A percentile compares a stretch with the other conserved stretches of the same genome.
Evolutionary conservation across 2,797 vertebrate species (phyloP).

Genomic region (Squalus acanthias): DNA sequence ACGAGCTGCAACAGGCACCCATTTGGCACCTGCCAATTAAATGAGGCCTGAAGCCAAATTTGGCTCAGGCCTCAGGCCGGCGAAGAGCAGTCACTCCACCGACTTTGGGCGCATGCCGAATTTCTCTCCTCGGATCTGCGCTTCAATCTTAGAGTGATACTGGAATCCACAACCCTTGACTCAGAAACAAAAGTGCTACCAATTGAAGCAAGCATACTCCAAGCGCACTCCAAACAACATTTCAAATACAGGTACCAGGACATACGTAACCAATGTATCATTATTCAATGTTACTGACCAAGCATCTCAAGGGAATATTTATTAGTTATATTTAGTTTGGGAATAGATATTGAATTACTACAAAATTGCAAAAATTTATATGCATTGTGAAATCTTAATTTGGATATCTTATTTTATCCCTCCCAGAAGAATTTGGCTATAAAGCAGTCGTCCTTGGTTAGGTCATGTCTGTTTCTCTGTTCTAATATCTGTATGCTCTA

Average conservation of each 20-base stretch:
- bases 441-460: slow-evolving; percentile 18
- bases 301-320: not conserved
- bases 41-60: not conserved
- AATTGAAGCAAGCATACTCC: not conserved
- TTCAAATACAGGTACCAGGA: slow-evolving; percentile 10
- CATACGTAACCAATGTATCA: not conserved
- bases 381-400: slow-evolving; percentile 26
- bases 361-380: slow-evolving; percentile 25
- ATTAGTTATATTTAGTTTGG: slow-evolving; percentile 17
- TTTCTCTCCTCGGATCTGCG: no score
- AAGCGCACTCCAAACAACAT: not conserved
- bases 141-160: not conserved
- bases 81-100: not conserved
- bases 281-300: not conserved
- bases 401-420: slow-evolving; percentile 1
- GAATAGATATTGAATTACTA: slow-evolving; percentile 33
- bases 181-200: not conserved
- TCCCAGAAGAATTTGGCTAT: slow-evolving; percentile 10
- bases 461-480: slow-evolving; percentile 15
- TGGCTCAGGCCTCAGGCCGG: not conserved
- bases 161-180: not conserved
- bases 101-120: not conserved
- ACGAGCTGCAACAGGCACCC: not conserved
- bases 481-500: slow-evolving; percentile 24
- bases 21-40: not conserved